Base-by-base conservation (phyloP, 2,113 vertebrate genomes). In the Cnemophilus loriae region DNA sequence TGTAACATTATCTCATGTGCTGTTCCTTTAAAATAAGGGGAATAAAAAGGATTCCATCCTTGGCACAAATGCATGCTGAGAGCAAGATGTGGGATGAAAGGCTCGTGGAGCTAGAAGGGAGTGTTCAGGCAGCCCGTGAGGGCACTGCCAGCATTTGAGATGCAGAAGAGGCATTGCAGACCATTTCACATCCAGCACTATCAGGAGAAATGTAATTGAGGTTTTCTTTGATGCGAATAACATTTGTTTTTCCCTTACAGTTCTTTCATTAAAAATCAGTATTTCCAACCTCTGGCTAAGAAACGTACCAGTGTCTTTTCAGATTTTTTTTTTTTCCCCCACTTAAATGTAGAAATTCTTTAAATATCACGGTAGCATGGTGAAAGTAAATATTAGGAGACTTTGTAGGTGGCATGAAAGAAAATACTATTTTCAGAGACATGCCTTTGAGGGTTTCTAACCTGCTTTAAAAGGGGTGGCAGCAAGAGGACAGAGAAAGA, bases 381-480 rank as follows among this genome's bases (percentile, higher is more conserved):
- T 65, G 42, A 46, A 85, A 88, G 59, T 85, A 93, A 97, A 95
- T 90, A 93, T 80, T 96, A 82, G 57, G 84, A 88, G 57, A 65
- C 57, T 76, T 91, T 79, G 76, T 92, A 84, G 59, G 67, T 79
- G 57, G 61, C 53, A 61, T 64, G 46, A 87, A 90, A 80, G 53
- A 67, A 87, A 82, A 90, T 65, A 69, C 5, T 2, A 17, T 91
- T 95, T 77, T 88, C 53, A 33, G n/a, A 90, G 50, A 33, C 18
- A 8, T 83, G 85, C 70, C 53, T 91, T 85, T 83, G 61, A 91
- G 78, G n/a, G 39, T 41, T 49, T 91, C 13, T 95, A 37, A 53
- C n/a, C 32, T 90, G 28, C 57, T 73, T 80, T 87, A 53, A 56
- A 79, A 56, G n/a, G 12, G 41, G 3, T 32, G 24, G 24, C 65